A percentile compares a stretch with the other conserved stretches of the same genome.
These are phyloP conservation scores for Oedothorax gibbosus DNA, from an alignment of 1,140 invertebrate species.

Conservation along the genomic window DNA sequence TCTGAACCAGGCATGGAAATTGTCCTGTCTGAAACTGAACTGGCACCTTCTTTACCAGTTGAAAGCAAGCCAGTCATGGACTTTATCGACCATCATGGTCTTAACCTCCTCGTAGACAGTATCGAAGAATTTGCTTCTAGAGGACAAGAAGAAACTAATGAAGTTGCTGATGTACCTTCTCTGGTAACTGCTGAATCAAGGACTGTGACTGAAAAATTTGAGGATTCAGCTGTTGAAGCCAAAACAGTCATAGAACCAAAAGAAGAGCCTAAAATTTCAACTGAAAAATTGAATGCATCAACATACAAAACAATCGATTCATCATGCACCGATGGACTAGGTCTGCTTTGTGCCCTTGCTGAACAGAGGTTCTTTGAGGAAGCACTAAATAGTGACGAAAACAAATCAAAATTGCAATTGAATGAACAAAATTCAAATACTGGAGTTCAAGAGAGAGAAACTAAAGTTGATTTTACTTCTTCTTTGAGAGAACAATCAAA, in stretches of 20 bases:
- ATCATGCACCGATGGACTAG: constrained; percentile 72
- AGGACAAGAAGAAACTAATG: constrained; percentile 62
- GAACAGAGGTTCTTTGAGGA: constrained; percentile 86
- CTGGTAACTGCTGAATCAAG: neutral
- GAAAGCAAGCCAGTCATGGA: constrained; percentile 62
- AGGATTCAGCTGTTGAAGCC: neutral
- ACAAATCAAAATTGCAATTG: neutral
- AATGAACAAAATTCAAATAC: constrained; percentile 2
- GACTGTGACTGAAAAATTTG: neutral
- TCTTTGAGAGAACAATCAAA: constrained; percentile 29
- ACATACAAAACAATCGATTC: constrained; percentile 48
- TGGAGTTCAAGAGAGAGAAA: constrained; percentile 27
- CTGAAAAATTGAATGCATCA: constrained; percentile 25
- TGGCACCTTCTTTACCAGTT: constrained; percentile 56
- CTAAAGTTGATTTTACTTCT: neutral
- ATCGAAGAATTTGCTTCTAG: constrained; percentile 74
- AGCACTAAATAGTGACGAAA: constrained; percentile 67
- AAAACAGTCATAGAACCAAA: neutral
- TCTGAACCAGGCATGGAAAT: constrained; percentile 49
- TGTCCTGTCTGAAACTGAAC: constrained; percentile 47
- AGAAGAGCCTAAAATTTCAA: neutral
- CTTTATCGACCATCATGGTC: constrained; percentile 71
- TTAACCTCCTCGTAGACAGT: constrained; percentile 84
- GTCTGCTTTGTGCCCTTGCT: constrained; percentile 84
- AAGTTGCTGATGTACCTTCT: constrained; percentile 37